Percentiles rank a stretch among this genome's conserved stretches.
These are phyloP conservation scores for Troides oblongomaculatus DNA, from an alignment of 2,888 invertebrate species.

Conservation along the genomic window DNA sequence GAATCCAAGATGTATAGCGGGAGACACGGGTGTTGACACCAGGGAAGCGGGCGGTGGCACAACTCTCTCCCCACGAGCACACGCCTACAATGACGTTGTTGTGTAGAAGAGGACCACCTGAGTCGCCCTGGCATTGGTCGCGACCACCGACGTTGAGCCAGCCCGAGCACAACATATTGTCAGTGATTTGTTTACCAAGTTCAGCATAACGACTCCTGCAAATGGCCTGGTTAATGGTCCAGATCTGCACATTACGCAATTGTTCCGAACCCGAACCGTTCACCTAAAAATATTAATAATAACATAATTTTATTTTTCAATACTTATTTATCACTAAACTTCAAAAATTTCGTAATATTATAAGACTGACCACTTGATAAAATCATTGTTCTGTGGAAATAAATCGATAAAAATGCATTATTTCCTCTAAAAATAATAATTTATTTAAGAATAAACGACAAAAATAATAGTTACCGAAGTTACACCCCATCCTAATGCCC, in stretches of 20 bases:
- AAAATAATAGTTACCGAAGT: conserved; percentile 35
- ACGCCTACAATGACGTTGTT: conserved; percentile 44
- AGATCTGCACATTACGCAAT: conserved; percentile 45
- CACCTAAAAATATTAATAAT: conserved; percentile 36
- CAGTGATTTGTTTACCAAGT: conserved; percentile 34
- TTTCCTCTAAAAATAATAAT: too few species aligned
- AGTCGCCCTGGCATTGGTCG: conserved; percentile 48
- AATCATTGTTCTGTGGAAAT: too few species aligned
- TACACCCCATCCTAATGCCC: conserved; percentile 47
- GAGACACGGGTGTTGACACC: conserved; percentile 48
- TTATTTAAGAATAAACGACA: too few species aligned
- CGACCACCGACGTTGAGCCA: conserved; percentile 46
- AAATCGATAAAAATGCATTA: too few species aligned
- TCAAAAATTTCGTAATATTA: too few species aligned
- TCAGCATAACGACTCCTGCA: conserved; percentile 42
- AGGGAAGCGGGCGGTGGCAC: conserved; percentile 41
- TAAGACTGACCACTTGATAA: too few species aligned
- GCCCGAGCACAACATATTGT: conserved; percentile 53
- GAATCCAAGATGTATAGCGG: conserved; percentile 43
- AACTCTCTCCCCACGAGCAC: conserved; percentile 43
- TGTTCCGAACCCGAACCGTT: conserved; percentile 40
- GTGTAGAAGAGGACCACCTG: conserved; percentile 48
- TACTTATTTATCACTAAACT: too few species aligned
- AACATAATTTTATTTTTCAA: not conserved
- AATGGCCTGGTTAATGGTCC: conserved; percentile 43